Conservation (phyloP, 2,113 vertebrate species). For the Tachysurus vachellii region DNA sequence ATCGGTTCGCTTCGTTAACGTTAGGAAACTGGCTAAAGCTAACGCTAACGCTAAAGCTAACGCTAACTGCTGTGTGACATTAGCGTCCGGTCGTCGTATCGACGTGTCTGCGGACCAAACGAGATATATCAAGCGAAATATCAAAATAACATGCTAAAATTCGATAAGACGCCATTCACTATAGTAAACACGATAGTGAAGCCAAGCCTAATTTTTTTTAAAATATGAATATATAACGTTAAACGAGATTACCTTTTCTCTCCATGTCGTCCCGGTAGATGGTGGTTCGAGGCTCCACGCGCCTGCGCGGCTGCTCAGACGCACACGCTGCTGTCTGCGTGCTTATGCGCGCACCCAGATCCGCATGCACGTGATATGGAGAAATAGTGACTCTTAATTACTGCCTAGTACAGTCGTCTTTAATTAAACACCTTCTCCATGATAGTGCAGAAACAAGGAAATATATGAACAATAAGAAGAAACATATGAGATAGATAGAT, state of each 20-base stretch:
- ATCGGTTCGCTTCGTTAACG: not conserved
- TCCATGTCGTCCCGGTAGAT: constrained; percentile 82
- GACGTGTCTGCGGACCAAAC: constrained; percentile 1
- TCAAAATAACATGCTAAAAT: not conserved
- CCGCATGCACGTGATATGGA: not conserved
- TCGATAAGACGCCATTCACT: not conserved
- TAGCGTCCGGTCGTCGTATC: constrained; percentile 21
- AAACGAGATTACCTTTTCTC: constrained; percentile 86
- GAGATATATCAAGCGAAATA: not conserved
- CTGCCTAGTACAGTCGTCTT: not conserved
- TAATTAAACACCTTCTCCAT: no score
- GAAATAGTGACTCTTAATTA: not conserved
- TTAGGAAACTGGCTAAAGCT: not conserved
- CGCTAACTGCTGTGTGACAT: constrained; percentile 31
- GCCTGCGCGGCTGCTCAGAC: constrained; percentile 63
- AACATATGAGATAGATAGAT: not conserved
- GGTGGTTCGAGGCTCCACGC: constrained; percentile 66
- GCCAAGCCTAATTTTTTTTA: not conserved
- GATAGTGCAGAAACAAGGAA: not conserved
- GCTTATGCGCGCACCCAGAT: not conserved
- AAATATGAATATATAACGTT: constrained; percentile 19
- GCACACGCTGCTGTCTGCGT: not conserved
- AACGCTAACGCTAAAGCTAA: constrained; percentile 29
- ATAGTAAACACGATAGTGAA: not conserved
- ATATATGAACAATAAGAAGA: not conserved